Evolutionary conservation across 1,140 invertebrate species (phyloP).

Genomic region (Drosophila arizonae): DNA sequence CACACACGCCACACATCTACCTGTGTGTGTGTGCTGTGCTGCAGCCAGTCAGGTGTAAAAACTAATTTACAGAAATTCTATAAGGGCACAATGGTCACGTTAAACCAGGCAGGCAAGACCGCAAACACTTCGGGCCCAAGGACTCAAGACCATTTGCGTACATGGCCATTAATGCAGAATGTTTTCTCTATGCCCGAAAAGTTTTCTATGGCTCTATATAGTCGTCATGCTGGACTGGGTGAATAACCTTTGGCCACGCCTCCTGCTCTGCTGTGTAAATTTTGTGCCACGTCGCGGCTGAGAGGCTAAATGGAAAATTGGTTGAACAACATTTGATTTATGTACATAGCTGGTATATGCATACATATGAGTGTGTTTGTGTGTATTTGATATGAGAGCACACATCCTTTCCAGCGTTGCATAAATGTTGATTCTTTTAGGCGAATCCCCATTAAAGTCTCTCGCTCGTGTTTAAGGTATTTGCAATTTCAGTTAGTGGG

Average conservation of each 20-base stretch:
- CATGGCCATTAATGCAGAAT: constrained; percentile 40
- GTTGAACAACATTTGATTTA: constrained; percentile 3
- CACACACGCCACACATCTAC: not conserved
- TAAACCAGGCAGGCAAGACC: constrained; percentile 38
- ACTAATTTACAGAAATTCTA: constrained; percentile 68
- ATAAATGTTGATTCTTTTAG: too few relatives aligned
- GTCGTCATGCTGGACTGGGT: constrained; percentile 8
- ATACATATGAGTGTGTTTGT: too few relatives aligned
- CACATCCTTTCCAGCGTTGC: not conserved
- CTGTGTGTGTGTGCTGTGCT: not conserved
- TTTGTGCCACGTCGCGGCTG: constrained; percentile 24
- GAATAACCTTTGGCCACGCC: constrained; percentile 11
- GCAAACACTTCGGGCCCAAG: constrained; percentile 28
- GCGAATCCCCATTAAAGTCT: not conserved
- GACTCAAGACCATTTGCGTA: constrained; percentile 20
- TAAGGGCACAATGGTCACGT: constrained; percentile 31
- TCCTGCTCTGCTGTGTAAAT: not conserved
- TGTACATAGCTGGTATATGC: not conserved
- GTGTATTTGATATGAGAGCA: not conserved
- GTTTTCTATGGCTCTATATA: constrained; percentile 16
- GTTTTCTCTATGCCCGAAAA: constrained; percentile 32
- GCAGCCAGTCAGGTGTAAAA: constrained; percentile 66
- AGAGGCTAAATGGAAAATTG: constrained; percentile 44
- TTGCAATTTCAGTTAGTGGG: constrained; percentile 49
- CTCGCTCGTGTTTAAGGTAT: not conserved